Evolutionary conservation across 2,797 vertebrate species (phyloP), one percentile per base, ranked within the genome.

Genomic region (Gephyroberyx darwinii): DNA sequence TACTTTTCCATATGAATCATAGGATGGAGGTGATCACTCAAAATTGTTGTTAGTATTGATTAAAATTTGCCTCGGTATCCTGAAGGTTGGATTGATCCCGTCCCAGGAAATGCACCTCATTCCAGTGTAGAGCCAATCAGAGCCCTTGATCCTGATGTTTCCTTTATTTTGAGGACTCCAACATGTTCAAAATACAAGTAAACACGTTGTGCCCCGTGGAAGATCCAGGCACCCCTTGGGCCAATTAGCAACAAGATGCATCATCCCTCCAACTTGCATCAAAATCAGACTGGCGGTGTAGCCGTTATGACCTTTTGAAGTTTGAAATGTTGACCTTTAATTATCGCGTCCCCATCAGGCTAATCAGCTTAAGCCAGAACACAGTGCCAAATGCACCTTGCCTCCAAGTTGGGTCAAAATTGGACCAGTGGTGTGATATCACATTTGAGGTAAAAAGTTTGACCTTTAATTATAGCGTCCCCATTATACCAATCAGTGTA

Each of bases 301-400:
- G 35, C 35, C 5, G 8, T 37, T 37, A 37, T 37, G 6, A 37
- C 6, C 8, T 37, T 37, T 37, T 9, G 8, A 37, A 37, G 35
- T 80, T 74, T 31, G 53, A 82, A 81, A 76, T 59, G 75, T 30
- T 80, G 75, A 73, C 77, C 66, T 84, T 84, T 82, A 82, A 83
- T 81, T 80, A 85, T 39, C 35, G 65, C 58, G 73, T 72, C 58
- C 57, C 75, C 65, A 76, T 80, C 78, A 78, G 81, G 50, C 60
- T 66, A 65, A 69, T 81, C 63, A 74, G 69, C 77, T 48, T 85
- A 82, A 90, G 8, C 35, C 7, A 6, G 8, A 37, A 37, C 35
- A 37, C 35, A 37, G 6, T 37, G 35, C 6, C 5, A 37, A 6
- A 37, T 8, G 6, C 35, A 9, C 8, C 35, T 6, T 37, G 6